Conservation (phyloP, 1,140 invertebrate genomes). For the Calosoma granatense region DNA sequence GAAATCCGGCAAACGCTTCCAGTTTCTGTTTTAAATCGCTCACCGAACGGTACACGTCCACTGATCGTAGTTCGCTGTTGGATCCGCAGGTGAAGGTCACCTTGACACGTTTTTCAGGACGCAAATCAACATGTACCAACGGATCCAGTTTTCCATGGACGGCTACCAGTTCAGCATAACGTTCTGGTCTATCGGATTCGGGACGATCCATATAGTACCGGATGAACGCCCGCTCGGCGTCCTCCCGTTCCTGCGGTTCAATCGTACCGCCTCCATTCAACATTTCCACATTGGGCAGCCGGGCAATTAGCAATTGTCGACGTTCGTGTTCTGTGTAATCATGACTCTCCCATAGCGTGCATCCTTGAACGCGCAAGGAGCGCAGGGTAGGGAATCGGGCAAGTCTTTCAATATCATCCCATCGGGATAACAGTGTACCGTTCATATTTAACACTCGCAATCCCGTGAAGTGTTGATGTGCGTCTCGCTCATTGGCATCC, state of each 20-base stretch:
- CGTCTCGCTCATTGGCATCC: slow-evolving; percentile 33
- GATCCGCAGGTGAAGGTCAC: slow-evolving; percentile 71
- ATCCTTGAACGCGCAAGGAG: slow-evolving; percentile 70
- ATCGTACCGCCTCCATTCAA: slow-evolving; percentile 84
- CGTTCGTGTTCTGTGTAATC: slow-evolving; percentile 81
- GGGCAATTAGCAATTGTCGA: slow-evolving; percentile 72
- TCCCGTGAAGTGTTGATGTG: background rate
- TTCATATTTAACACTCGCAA: slow-evolving; percentile 75
- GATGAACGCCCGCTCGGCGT: slow-evolving; percentile 88
- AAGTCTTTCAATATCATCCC: slow-evolving; percentile 80
- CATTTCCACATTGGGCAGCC: slow-evolving; percentile 72
- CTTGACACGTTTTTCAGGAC: slow-evolving; percentile 76
- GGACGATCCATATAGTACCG: slow-evolving; percentile 82
- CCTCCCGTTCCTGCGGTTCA: slow-evolving; percentile 71
- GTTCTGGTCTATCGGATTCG: slow-evolving; percentile 64
- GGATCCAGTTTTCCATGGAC: slow-evolving; percentile 81
- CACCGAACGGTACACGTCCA: slow-evolving; percentile 67
- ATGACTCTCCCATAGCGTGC: slow-evolving; percentile 57
- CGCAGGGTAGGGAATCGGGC: slow-evolving; percentile 70
- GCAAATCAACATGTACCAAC: slow-evolving; percentile 72
- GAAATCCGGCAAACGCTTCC: slow-evolving; percentile 67
- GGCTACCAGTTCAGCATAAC: slow-evolving; percentile 69
- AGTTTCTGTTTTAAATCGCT: slow-evolving; percentile 69
- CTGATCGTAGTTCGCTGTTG: slow-evolving; percentile 58
- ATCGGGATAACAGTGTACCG: slow-evolving; percentile 67